Conservation (phyloP, 2,797 vertebrate species). For the Cirrhinus mrigala region DNA sequence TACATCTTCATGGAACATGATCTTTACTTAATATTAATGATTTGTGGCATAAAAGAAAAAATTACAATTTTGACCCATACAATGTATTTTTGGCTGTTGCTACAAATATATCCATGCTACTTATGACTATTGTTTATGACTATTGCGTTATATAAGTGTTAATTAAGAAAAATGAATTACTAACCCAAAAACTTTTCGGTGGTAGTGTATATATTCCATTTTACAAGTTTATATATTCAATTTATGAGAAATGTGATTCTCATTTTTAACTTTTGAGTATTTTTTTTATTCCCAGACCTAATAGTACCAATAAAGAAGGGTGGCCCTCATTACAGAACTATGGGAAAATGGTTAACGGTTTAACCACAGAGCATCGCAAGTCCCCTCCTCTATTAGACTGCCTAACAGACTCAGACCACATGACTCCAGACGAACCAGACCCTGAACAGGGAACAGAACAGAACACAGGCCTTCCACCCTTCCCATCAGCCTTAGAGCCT, state of each 20-base stretch:
- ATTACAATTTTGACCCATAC: too few relatives aligned
- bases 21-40: too few relatives aligned
- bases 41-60: too few relatives aligned
- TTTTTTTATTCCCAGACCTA: conserved; percentile 78
- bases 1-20: too few relatives aligned
- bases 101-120: too few relatives aligned
- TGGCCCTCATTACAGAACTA: conserved; percentile 93
- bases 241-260: not conserved
- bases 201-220: not conserved
- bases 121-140: not conserved
- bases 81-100: too few relatives aligned
- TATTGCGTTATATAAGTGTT: not conserved
- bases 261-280: not conserved
- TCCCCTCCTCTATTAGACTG: conserved; percentile 83
- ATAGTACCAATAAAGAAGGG: conserved; percentile 91
- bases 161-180: not conserved
- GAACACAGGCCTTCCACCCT: conserved; percentile 77
- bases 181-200: not conserved
- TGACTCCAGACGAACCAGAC: conserved; percentile 82
- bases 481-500: conserved; percentile 63
- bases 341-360: conserved; percentile 81
- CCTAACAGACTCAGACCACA: conserved; percentile 82
- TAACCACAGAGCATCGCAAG: conserved; percentile 81
- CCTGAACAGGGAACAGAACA: conserved; percentile 72
- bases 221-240: not conserved